phyloP scores from a whole-genome alignment of 2,888 invertebrate genomes.

The Tethea ocularis region DNA sequence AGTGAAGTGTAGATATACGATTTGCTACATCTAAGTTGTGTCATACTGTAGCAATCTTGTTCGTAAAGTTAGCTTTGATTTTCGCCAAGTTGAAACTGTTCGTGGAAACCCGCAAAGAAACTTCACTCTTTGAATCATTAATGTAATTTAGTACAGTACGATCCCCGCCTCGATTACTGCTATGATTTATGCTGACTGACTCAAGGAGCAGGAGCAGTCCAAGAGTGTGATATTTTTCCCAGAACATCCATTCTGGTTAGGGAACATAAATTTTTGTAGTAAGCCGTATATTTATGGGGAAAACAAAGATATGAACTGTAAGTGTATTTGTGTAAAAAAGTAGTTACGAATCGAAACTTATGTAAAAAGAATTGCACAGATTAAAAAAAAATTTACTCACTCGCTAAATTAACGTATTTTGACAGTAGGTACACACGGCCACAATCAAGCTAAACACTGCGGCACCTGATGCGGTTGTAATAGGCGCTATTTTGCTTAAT shows the following conservation, averaged over 20 bases:
- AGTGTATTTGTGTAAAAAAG: too few relatives aligned
- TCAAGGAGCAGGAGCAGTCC: conserved; percentile 10
- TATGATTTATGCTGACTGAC: conserved; percentile 9
- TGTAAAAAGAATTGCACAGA: too few relatives aligned
- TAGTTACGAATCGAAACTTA: too few relatives aligned
- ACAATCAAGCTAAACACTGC: too few relatives aligned
- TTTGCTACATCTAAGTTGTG: too few relatives aligned
- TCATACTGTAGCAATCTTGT: too few relatives aligned
- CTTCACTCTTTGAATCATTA: conserved; percentile 46
- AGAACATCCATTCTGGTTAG: background rate
- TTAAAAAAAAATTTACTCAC: too few relatives aligned
- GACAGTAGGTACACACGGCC: too few relatives aligned
- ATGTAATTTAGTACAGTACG: conserved; percentile 43
- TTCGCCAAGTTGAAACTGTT: conserved; percentile 20
- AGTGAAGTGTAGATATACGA: too few relatives aligned
- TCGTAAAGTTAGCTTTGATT: conserved; percentile 2
- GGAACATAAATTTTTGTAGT: conserved; percentile 3
- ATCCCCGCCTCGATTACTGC: conserved; percentile 13
- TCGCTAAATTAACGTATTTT: too few relatives aligned
- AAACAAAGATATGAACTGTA: background rate
- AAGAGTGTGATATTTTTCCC: conserved; percentile 12
- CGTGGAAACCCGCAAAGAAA: conserved; percentile 18
- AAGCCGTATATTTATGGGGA: background rate
- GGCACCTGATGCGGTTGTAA: too few relatives aligned
- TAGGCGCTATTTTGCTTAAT: too few relatives aligned